A percentile compares a stretch with the other conserved stretches of the same genome.
Evolutionary conservation across 2,113 vertebrate species (phyloP).

Genomic region (Sphyrna mokarran): DNA sequence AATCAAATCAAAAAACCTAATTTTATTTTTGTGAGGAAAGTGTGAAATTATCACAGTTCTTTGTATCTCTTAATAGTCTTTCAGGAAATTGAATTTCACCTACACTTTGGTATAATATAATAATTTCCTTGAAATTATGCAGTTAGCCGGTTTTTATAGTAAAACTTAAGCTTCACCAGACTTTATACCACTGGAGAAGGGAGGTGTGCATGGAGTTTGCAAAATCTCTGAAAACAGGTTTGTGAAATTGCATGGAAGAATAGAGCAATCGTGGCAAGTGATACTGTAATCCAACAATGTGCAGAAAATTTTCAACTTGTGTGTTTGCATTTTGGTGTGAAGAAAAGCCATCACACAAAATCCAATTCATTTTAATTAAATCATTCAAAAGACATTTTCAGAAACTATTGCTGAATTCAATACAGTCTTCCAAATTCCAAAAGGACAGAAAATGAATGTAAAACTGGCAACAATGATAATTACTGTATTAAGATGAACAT

Average conservation of each 20-base stretch:
- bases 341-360: not conserved
- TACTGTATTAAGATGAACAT: not conserved
- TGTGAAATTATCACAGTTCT: not conserved
- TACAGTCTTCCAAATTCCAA: not conserved
- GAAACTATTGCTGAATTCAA: not conserved
- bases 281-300: not conserved
- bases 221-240: not conserved
- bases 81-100: not conserved
- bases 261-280: not conserved
- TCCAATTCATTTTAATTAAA: not conserved
- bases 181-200: not conserved
- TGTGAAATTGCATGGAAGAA: not conserved
- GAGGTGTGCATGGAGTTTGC: not conserved
- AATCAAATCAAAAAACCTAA: not conserved
- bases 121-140: not conserved
- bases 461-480: not conserved
- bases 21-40: not conserved
- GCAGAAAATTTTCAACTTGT: not conserved
- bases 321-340: not conserved
- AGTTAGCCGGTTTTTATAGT: not conserved
- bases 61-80: not conserved
- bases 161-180: not conserved
- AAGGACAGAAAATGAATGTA: not conserved
- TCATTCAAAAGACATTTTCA: not conserved
- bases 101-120: not conserved